Evolutionary conservation across 2,797 vertebrate genomes (phyloP), one percentile per base, ranked within the genome.

Genomic region (Channa striata): DNA sequence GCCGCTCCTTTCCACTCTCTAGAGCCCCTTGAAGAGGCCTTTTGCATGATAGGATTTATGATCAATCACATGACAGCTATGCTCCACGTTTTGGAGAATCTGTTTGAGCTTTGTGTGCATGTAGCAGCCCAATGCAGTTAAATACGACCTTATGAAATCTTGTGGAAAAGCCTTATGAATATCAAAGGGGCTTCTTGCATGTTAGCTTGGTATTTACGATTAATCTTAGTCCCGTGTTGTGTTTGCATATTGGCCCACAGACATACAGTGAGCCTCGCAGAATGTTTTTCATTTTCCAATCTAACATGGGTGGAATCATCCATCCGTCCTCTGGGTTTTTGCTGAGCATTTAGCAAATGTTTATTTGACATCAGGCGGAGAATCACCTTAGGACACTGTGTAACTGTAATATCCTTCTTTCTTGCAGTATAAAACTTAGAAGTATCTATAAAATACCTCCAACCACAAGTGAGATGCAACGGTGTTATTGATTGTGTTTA

Each of bases 1-100:
- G 49, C 72, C 17, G 43, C 67, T 76, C 58, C n/a, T 48, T 21
- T 63, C 65, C 64, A 59, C 72, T 74, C 61, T 64, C 1, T 9
- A 66, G 68, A 81, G 73, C 43, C n/a, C 64, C 62, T 68, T 68
- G 57, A 63, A 77, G 68, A 76, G 59, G 53, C 58, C 36, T 25
- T 56, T 59, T 51, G 77, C 79, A 85, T 85, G 76, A 81, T 33
- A 80, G 80, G 66, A 85, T 87, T 89, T 87, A 82, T 81, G 77
- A 86, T 83, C 82, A 80, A 75, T 84, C 69, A 78, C 47, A 57
- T 48, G 12, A 49, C 76, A 43, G 68, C 46, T 64, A 47, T 20
- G 59, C 59, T 50, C 64, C 23, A 58, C 46, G 56, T 74, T 59
- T 71, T 42, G 40, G 68, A 73, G 70, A 67, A 82, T 78, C 50